Conservation (phyloP, 2,888 invertebrate species). For the Agonopterix alstromeriana region DNA sequence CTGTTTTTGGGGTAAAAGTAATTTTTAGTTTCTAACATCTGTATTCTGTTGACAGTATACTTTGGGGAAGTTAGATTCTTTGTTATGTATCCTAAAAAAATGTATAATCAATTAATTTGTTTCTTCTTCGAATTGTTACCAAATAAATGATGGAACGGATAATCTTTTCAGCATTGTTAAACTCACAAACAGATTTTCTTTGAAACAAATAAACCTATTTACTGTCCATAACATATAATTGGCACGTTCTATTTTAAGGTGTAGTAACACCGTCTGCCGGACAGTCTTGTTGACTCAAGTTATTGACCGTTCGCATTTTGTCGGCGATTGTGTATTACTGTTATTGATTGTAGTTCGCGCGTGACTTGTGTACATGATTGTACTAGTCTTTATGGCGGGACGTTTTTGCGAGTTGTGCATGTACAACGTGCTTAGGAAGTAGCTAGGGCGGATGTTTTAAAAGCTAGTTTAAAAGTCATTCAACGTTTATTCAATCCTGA, state of each 20-base stretch:
- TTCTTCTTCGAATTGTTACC: no score
- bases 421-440: not conserved
- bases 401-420: not conserved
- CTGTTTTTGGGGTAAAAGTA: conserved; percentile 23
- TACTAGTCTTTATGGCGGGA: conserved; percentile 24
- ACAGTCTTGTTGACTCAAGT: conserved; percentile 63
- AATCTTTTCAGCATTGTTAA: no score
- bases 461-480: no score
- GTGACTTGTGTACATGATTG: conserved; percentile 69
- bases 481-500: no score
- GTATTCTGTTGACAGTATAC: not conserved
- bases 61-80: not conserved
- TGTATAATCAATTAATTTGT: no score
- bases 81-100: no score
- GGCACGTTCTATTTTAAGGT: conserved; percentile 13
- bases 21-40: conserved; percentile 10
- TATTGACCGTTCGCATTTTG: conserved; percentile 69
- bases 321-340: conserved; percentile 67
- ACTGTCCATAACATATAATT: not conserved
- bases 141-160: no score
- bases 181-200: no score
- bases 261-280: conserved; percentile 40
- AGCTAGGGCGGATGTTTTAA: not conserved
- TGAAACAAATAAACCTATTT: no score
- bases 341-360: conserved; percentile 70